A percentile compares a stretch with the other conserved stretches of the same genome.
Conservation (phyloP, 2,888 invertebrate genomes). For the Nomada lathburiana region DNA sequence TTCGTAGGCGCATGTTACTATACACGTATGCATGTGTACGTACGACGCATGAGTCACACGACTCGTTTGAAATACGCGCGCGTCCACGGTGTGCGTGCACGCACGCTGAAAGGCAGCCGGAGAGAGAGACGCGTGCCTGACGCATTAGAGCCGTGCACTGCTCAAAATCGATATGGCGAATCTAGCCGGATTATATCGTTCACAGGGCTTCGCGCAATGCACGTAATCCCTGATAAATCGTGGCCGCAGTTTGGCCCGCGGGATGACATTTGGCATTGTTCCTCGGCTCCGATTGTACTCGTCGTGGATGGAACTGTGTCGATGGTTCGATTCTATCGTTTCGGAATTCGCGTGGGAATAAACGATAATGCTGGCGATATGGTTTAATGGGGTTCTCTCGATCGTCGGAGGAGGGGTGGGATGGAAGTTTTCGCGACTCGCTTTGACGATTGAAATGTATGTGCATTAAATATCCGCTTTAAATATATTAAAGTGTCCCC, state of each 20-base stretch:
- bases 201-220: slow-evolving; percentile 83
- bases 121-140: slow-evolving; percentile 65
- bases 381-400: no score
- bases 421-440: background rate
- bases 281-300: slow-evolving; percentile 4
- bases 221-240: slow-evolving; percentile 78
- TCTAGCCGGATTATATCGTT: slow-evolving; percentile 83
- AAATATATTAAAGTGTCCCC: no score
- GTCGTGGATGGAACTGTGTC: background rate
- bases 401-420: background rate
- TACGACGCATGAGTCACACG: no score
- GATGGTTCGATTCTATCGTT: background rate
- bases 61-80: slow-evolving; percentile 52
- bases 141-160: slow-evolving; percentile 75
- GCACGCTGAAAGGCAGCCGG: slow-evolving; percentile 51
- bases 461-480: no score
- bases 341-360: background rate
- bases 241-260: slow-evolving; percentile 69
- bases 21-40: slow-evolving; percentile 57
- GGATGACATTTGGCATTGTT: slow-evolving; percentile 54
- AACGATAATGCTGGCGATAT: no score
- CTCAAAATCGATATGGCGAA: slow-evolving; percentile 84
- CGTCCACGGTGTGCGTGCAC: slow-evolving; percentile 53
- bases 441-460: no score
- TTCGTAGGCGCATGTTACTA: slow-evolving; percentile 27